Conservation (phyloP, 2,888 invertebrate species). For the Sarcophaga subvicina region DNA sequence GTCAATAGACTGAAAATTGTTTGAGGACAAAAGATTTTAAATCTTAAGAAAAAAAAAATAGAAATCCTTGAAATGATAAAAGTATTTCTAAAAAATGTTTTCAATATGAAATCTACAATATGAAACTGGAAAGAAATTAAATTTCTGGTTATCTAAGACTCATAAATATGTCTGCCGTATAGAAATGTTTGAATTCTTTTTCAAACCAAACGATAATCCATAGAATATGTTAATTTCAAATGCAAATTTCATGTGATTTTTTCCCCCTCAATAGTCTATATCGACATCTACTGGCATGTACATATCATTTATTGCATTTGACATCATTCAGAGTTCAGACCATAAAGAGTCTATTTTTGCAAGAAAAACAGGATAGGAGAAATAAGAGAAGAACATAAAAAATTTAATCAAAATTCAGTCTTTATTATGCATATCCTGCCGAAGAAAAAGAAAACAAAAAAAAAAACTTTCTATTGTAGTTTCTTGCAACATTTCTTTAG, state of each 20-base stretch:
- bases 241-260: neutral
- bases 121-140: neutral
- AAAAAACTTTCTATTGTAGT: no score
- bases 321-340: conserved; percentile 19
- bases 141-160: neutral
- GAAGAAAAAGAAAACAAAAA: no score
- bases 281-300: neutral
- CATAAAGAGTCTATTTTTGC: neutral
- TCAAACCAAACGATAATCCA: neutral
- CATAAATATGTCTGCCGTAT: neutral
- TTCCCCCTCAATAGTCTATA: neutral
- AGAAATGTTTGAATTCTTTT: neutral
- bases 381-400: neutral
- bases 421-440: conserved; percentile 24
- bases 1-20: conserved; percentile 1
- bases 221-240: conserved; percentile 1
- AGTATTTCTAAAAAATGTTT: neutral
- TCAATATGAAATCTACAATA: neutral
- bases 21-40: neutral
- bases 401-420: conserved; percentile 7
- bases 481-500: no score
- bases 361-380: neutral
- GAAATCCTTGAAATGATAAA: neutral
- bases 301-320: conserved; percentile 17
- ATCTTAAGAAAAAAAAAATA: neutral